Evolutionary conservation across 2,113 vertebrate species (phyloP).

Genomic region (Tychaedon coryphoeus): DNA sequence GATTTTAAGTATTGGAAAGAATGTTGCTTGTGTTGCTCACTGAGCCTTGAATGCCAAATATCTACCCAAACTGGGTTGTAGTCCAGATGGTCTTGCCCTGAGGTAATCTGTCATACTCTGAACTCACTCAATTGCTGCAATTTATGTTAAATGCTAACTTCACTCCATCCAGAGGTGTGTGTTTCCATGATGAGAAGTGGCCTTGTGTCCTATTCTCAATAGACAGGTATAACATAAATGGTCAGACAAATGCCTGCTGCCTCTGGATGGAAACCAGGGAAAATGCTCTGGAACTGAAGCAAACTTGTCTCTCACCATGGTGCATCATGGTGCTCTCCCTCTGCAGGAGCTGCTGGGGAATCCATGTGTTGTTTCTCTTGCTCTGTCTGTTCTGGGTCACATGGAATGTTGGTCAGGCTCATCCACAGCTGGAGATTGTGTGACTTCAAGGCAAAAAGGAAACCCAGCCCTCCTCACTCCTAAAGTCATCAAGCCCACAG

Average conservation of each 20-base stretch:
- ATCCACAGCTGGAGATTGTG: background rate
- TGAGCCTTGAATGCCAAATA: background rate
- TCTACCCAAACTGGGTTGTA: background rate
- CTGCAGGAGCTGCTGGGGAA: background rate
- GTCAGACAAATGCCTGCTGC: background rate
- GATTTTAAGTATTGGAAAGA: background rate
- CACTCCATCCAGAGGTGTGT: background rate
- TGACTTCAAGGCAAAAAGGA: background rate
- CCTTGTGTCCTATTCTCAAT: background rate
- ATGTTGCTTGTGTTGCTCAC: background rate
- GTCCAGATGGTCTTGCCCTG: background rate
- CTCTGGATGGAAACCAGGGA: background rate
- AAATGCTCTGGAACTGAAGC: background rate
- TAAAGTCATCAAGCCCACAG: background rate
- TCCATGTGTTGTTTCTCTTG: rapidly evolving
- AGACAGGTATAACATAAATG: background rate
- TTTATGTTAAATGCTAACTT: background rate
- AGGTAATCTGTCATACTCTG: background rate
- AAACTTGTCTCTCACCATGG: background rate
- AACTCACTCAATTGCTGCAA: background rate
- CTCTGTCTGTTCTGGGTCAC: background rate
- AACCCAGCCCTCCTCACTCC: background rate
- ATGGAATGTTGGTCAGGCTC: background rate
- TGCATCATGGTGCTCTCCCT: background rate
- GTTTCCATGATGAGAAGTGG: background rate